These are phyloP conservation scores for Drosophila atroscutellata DNA, from an alignment of 2,888 invertebrate species.

Conservation along the genomic window DNA sequence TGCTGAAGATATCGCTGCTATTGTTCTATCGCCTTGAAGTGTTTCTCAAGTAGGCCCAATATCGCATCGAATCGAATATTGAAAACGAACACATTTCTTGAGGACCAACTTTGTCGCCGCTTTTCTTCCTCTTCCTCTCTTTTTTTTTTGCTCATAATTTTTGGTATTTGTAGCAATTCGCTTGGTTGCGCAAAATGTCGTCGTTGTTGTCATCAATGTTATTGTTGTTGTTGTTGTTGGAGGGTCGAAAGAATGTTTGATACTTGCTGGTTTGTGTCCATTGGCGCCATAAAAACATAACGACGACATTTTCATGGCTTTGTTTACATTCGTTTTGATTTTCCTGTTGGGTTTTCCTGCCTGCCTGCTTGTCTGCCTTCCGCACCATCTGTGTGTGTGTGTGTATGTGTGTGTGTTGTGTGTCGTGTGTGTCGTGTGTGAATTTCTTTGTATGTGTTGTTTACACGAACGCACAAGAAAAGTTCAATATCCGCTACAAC, in stretches of 20 bases:
- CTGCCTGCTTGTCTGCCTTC: neutral
- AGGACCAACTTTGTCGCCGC: neutral
- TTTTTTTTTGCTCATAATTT: neutral
- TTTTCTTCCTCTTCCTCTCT: neutral
- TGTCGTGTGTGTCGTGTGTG: neutral
- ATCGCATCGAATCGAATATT: neutral
- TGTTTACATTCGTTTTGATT: constrained; percentile 72
- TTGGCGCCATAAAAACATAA: constrained; percentile 66
- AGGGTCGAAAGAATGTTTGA: constrained; percentile 9
- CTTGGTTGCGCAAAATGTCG: constrained; percentile 15
- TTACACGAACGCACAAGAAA: constrained; percentile 47
- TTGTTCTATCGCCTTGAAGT: neutral
- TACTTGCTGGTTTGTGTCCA: constrained; percentile 47
- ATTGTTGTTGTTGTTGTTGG: neutral
- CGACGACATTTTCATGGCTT: constrained; percentile 75
- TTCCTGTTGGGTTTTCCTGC: constrained; percentile 55
- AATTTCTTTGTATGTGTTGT: constrained; percentile 38
- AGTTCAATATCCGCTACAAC: constrained; percentile 66
- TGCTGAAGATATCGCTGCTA: neutral
- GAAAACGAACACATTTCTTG: neutral
- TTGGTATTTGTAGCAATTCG: constrained; percentile 15
- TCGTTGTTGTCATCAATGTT: neutral
- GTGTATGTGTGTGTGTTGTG: constrained; percentile 3
- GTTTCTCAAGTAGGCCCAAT: neutral
- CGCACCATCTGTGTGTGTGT: neutral